A percentile compares a stretch with the other conserved stretches of the same genome.
These are phyloP conservation scores for Drosophila formosana DNA, from an alignment of 2,888 invertebrate species.

Conservation along the genomic window DNA sequence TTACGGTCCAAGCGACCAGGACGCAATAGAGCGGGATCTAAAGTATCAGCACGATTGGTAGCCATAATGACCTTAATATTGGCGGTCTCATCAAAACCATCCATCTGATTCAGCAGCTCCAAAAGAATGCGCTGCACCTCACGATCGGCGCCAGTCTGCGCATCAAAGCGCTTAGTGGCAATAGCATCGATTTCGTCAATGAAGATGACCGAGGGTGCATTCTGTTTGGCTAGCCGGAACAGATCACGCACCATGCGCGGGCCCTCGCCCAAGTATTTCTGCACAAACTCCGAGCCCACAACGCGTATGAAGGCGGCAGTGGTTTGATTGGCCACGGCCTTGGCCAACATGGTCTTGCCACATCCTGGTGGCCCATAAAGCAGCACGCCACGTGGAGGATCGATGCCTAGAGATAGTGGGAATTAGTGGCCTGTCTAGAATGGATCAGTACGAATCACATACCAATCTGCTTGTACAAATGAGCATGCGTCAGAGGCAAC, in stretches of 20 bases:
- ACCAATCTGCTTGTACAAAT: constrained; percentile 98
- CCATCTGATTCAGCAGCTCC: constrained; percentile 99
- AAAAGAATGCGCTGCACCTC: constrained; percentile 99
- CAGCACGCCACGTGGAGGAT: constrained; percentile 98
- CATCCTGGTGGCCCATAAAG: constrained; percentile 99
- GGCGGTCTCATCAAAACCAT: constrained; percentile 99
- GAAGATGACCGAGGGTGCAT: constrained; percentile 99
- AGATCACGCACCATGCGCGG: constrained; percentile 99
- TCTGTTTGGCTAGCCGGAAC: constrained; percentile 99
- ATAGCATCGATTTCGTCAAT: constrained; percentile 99
- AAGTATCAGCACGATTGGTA: constrained; percentile 98
- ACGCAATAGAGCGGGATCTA: constrained; percentile 93
- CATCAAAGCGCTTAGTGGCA: constrained; percentile 99
- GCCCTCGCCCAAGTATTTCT: constrained; percentile 99
- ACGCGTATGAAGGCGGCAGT: constrained; percentile 99
- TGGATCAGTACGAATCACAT: neutral
- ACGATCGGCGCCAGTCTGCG: constrained; percentile 98
- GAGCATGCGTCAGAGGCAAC: constrained; percentile 98
- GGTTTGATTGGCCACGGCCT: constrained; percentile 99
- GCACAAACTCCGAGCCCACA: constrained; percentile 99
- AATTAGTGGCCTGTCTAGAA: neutral
- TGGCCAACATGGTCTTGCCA: constrained; percentile 99
- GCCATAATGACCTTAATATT: constrained; percentile 99
- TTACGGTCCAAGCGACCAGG: constrained; percentile 97
- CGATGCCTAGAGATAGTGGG: constrained; percentile 87